Evolutionary conservation across 92 coral and sea anemone species (phyloP), one percentile per base, ranked within the genome.

Genomic region (Plumapathes pennacea): DNA sequence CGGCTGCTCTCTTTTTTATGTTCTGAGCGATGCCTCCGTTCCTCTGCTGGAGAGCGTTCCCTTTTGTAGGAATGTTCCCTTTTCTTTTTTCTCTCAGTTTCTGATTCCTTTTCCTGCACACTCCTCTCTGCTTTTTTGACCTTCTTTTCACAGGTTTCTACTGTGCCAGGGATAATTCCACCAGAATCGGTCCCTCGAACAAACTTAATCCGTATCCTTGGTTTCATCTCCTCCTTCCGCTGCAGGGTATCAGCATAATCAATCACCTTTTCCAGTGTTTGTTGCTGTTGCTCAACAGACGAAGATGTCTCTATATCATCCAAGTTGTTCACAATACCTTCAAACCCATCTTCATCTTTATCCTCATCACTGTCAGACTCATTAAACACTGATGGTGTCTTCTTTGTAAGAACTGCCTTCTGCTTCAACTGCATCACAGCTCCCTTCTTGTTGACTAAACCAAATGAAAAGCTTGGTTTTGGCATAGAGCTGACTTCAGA

Each of bases 181-280:
- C 77, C 78, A 40, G 66, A 56, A 22, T 80, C 89, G 32, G 83
- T 50, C 12, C 98, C 96, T 58, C 75, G 70, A 14, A 92, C 98
- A 77, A 92, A 92, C 42, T 89, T 83, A 50, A 92, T 92, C 50
- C 88, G 68, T 55, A 87, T 21, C 57, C 78, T 87, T 11, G 90
- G 95, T 22, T 80, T 72, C 54, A 78, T 78, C n/a, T 77, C 78
- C 30, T 62, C 85, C 38, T 70, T 81, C 32, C 74, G 62, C 44
- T 71, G 66, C 33, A 92, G 75, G 22, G 98, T 92, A 37, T 92
- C 98, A 15, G 95, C 95, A 69, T 92, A 92, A 50, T 92, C 98
- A 1, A 92, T 92, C 56, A 76, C 98, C 52, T 88, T 92, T 38
- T 82, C 78, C 34, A 92, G 76, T 5, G 87, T 64, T 30, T 89